Percentiles rank a stretch among this genome's conserved stretches.
phyloP scores from a whole-genome alignment of 1,140 invertebrate genomes.

The Drosophila pachea region DNA sequence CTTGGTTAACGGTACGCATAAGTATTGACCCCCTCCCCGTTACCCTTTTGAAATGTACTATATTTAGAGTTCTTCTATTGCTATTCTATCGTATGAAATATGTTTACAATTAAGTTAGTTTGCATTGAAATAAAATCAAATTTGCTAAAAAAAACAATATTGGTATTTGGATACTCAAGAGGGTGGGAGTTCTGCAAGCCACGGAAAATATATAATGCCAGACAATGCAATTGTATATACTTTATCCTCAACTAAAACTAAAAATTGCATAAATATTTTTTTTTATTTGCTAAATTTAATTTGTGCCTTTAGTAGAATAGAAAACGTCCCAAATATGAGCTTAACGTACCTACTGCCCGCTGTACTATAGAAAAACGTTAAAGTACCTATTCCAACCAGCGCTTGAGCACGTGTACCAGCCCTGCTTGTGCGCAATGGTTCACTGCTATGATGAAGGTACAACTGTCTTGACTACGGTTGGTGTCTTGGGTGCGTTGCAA shows the following conservation, averaged over 20 bases:
- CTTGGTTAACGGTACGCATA: conserved; percentile 41
- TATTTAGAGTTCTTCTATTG: conserved; percentile 25
- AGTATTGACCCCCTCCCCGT: conserved; percentile 7
- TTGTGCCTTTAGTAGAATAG: not conserved
- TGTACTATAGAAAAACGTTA: no score
- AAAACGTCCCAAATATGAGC: not conserved
- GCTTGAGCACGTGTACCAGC: no score
- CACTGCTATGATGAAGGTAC: no score
- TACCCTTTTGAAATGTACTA: conserved; percentile 19
- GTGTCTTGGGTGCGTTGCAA: no score
- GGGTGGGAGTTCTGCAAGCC: not conserved
- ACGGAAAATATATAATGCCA: not conserved
- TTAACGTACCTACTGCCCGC: not conserved
- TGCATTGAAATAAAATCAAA: conserved; percentile 45
- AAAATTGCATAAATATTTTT: not conserved
- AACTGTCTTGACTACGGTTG: no score
- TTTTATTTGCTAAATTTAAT: not conserved
- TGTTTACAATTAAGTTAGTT: conserved; percentile 36
- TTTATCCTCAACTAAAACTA: no score
- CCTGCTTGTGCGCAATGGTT: no score
- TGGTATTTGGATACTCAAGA: not conserved
- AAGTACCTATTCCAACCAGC: no score
- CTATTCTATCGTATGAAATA: conserved; percentile 19
- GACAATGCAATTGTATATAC: no score
- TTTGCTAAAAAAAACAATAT: conserved; percentile 3